phyloP scores from a whole-genome alignment of 2,113 vertebrate species.

The Aviceda subcristata region DNA sequence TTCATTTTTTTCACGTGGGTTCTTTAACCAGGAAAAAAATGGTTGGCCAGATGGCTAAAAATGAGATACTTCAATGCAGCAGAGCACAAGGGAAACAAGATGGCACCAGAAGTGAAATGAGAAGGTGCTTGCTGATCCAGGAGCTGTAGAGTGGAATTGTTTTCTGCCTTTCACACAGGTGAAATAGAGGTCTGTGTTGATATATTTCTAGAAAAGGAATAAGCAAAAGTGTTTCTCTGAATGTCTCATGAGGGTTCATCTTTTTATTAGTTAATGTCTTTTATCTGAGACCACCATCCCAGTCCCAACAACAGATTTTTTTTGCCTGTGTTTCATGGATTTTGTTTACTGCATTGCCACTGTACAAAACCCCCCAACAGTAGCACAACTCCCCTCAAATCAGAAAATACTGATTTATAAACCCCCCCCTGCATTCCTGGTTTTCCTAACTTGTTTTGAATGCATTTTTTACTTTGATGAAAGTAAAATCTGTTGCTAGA shows the following conservation, averaged over 20 bases:
- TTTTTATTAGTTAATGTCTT: neutral
- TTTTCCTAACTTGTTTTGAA: neutral
- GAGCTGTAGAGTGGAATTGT: neutral
- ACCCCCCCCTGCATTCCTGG: neutral
- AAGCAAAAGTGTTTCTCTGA: neutral
- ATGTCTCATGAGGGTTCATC: neutral
- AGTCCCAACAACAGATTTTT: neutral
- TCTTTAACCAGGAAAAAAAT: neutral
- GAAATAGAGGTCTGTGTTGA: neutral
- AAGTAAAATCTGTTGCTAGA: slow-evolving; percentile 4
- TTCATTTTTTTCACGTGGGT: neutral
- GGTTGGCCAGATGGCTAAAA: neutral
- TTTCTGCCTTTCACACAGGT: neutral
- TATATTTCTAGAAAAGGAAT: neutral
- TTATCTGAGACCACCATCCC: neutral
- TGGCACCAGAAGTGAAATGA: neutral
- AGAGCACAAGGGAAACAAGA: neutral
- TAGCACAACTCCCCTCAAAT: neutral
- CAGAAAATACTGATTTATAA: neutral
- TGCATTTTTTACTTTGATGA: neutral
- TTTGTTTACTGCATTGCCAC: neutral
- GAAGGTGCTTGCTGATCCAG: neutral
- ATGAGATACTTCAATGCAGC: neutral
- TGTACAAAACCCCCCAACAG: neutral
- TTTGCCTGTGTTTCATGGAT: neutral